phyloP scores from a whole-genome alignment of 2,888 invertebrate species.

The Ochlodes sylvanus region DNA sequence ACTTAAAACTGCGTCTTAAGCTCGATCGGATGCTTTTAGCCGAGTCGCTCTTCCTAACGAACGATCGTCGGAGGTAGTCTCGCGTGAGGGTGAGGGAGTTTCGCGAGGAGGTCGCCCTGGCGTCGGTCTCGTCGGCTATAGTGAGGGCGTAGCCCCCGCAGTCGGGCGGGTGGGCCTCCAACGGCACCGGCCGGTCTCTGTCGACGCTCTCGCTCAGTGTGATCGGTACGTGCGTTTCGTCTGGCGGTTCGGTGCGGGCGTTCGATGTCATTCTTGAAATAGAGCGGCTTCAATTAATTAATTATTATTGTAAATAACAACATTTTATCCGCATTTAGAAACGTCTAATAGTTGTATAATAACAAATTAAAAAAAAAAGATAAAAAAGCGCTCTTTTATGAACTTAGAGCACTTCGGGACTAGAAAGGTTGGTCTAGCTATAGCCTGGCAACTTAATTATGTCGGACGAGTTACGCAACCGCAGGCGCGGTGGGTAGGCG shows the following conservation, averaged over 20 bases:
- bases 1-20: conserved; percentile 71
- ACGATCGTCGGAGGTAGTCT: conserved; percentile 71
- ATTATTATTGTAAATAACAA: too few relatives aligned
- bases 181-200: conserved; percentile 49
- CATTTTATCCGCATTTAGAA: too few relatives aligned
- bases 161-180: conserved; percentile 56
- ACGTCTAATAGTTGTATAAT: too few relatives aligned
- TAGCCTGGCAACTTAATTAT: too few relatives aligned
- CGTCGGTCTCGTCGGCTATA: conserved; percentile 67
- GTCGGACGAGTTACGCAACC: too few relatives aligned
- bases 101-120: conserved; percentile 59
- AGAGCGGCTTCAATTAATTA: too few relatives aligned
- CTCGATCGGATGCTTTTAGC: conserved; percentile 75
- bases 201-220: conserved; percentile 75
- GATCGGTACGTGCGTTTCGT: conserved; percentile 71
- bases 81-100: conserved; percentile 67
- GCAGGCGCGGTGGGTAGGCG: too few relatives aligned
- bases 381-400: too few relatives aligned
- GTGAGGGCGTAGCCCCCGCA: conserved; percentile 61
- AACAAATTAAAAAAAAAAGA: too few relatives aligned
- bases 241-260: conserved; percentile 57
- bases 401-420: too few relatives aligned
- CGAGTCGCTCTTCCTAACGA: conserved; percentile 74
- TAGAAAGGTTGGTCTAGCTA: too few relatives aligned
- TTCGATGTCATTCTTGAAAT: conserved; percentile 66